Base-by-base conservation (phyloP, 2,888 invertebrate species). In the Synergus umbraculus region DNA sequence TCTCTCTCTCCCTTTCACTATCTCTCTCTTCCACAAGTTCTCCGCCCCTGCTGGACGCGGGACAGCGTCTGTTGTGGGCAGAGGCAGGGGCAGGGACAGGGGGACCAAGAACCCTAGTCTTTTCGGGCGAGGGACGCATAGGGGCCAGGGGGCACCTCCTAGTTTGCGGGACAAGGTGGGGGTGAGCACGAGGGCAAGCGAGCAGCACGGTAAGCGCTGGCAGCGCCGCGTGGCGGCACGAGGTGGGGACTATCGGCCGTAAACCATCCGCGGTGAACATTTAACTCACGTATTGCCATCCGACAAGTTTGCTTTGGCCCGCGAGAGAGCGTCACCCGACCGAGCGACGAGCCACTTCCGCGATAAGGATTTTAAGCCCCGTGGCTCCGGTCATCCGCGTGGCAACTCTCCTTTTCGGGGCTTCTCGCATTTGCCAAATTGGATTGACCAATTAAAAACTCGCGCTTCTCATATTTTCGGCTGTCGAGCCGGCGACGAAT, bases 241-340 rank as follows among this genome's bases (percentile, higher is more conserved):
- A 93, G 93, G 93, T 91, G 90, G 91, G 93, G 93, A 93, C 94
- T 94, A 94, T 94, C 94, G 94, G 94, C 94, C 93, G 94, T 91
- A 91, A 91, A 91, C 91, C 91, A 91, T 92, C 91, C 92, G 91
- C 94, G 91, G 92, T 89, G 91, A 92, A 91, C 92, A 92, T 92
- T 92, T 92, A 92, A 92, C 92, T 92, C 92, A 92, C 92, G 92
- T 92, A 92, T 92, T 92, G 92, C 92, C 92, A 92, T 92, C 92
- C 91, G 92, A 92, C 92, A 91, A 92, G 92, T 92, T 92, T 92
- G 92, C 92, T 91, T 91, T 92, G 90, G 90, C 90, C 91, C 91
- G 92, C 90, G 91, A 91, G 90, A 91, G 91, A 91, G 89, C 85
- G 85, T 85, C 85, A 81, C 82, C 83, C 85, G 84, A 83, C 78